Conservation (phyloP, 2,888 invertebrate genomes). For the Agrotis exclamationis region DNA sequence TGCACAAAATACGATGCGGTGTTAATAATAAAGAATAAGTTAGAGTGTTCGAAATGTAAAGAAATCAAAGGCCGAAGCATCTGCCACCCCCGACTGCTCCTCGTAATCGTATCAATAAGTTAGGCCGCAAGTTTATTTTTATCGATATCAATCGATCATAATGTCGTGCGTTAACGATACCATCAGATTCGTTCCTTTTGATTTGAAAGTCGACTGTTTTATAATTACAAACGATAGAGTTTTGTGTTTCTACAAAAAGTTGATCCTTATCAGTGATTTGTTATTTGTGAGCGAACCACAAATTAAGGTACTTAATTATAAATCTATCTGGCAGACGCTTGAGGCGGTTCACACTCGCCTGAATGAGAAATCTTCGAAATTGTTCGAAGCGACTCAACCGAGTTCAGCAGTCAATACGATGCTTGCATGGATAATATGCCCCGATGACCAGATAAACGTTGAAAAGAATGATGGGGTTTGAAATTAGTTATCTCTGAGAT, state of each 20-base stretch:
- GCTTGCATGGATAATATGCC: conserved; percentile 47
- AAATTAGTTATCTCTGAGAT: conserved; percentile 56
- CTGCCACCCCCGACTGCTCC: conserved; percentile 82
- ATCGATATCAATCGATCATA: conserved; percentile 79
- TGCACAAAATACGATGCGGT: conserved; percentile 62
- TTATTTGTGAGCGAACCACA: conserved; percentile 67
- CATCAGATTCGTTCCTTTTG: conserved; percentile 58
- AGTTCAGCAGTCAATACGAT: conserved; percentile 40
- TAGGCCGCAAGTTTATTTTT: conserved; percentile 67
- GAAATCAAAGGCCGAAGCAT: conserved; percentile 75
- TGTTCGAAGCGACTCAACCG: conserved; percentile 15
- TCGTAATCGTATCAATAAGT: conserved; percentile 78
- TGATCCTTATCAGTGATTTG: conserved; percentile 67
- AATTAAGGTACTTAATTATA: conserved; percentile 65
- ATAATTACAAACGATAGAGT: conserved; percentile 63
- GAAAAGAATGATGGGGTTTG: conserved; percentile 49
- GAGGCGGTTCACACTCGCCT: conserved; percentile 61
- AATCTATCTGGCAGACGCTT: conserved; percentile 55
- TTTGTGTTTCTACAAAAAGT: conserved; percentile 52
- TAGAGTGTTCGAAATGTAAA: conserved; percentile 68
- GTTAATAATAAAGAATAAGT: conserved; percentile 73
- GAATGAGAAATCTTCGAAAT: conserved; percentile 51
- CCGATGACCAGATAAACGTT: conserved; percentile 51
- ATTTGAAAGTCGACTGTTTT: conserved; percentile 61
- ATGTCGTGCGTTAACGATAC: conserved; percentile 62